These are phyloP conservation scores for Lasius fuliginosus DNA, from an alignment of 2,888 invertebrate genomes.

Conservation along the genomic window DNA sequence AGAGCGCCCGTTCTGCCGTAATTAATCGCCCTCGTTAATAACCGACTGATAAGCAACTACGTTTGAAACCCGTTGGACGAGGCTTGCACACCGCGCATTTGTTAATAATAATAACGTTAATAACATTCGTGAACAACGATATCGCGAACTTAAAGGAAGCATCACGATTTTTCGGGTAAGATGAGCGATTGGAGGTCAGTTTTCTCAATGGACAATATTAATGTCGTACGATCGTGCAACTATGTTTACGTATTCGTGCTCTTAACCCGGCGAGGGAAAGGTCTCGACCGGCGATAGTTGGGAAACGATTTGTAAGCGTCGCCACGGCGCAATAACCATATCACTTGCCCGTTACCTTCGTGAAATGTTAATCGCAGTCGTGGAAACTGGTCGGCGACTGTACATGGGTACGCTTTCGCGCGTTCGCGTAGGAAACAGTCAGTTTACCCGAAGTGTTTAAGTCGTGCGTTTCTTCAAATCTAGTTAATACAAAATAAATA, in stretches of 20 bases:
- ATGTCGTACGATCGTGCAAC: slow-evolving; percentile 41
- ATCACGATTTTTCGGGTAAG: slow-evolving; percentile 34
- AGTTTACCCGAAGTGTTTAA: too few species aligned
- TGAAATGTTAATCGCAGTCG: slow-evolving; percentile 78
- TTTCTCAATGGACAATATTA: slow-evolving; percentile 21
- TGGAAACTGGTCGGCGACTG: slow-evolving; percentile 74
- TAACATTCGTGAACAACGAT: slow-evolving; percentile 24
- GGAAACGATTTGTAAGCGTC: slow-evolving; percentile 69
- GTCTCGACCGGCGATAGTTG: slow-evolving; percentile 52
- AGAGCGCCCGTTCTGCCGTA: slow-evolving; percentile 46
- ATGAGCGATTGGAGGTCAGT: slow-evolving; percentile 17
- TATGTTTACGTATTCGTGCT: slow-evolving; percentile 19
- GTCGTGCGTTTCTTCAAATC: too few species aligned
- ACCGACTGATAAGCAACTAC: slow-evolving; percentile 44
- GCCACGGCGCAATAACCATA: slow-evolving; percentile 58
- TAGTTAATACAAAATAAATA: too few species aligned
- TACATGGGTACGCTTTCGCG: slow-evolving; percentile 8
- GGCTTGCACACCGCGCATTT: slow-evolving; percentile 11
- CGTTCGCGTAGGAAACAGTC: slow-evolving; percentile 24
- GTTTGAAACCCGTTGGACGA: slow-evolving; percentile 66
- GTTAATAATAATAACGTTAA: slow-evolving; percentile 36
- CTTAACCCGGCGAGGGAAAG: slow-evolving; percentile 53
- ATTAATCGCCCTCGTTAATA: slow-evolving; percentile 67
- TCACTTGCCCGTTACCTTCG: slow-evolving; percentile 68
- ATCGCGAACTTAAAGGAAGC: slow-evolving; percentile 1